Base-by-base conservation (phyloP, 2,888 invertebrate species). In the Lasius platythorax region DNA sequence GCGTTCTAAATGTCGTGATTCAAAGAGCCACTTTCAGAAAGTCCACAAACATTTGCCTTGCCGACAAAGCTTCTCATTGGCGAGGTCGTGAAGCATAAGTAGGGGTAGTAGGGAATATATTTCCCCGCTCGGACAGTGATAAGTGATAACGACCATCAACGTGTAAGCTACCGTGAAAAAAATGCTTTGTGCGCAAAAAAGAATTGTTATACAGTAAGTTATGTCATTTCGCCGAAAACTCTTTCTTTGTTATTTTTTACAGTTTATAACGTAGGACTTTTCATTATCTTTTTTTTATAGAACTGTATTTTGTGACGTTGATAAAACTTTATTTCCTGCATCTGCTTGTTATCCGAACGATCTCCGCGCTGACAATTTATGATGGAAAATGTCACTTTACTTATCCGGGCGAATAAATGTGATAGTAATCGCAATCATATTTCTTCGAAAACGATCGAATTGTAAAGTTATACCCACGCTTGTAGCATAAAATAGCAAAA, bases 311-410 rank as follows among this genome's bases (percentile, higher is more conserved):
- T 9, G 6, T 43, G 18, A 64, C 4, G 15, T 64, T 61, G 58
- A 68, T 43, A 18, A 5, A 56, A 9, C 15, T 78, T 50, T 28
- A 50, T 40, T n/a, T 8, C 5, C 30, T n/a, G 56, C 30, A 58
- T 58, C 58, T 67, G 18, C 40, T 78, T 68, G 56, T 67, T 0
- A n/a, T 56, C 18, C 18, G 15, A 4, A 33, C 33, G 11, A 18
- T 28, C 9, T 67, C 58, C 3, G 18, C 28, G 1, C 18, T 64
- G 50, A 64, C 11, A 18, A 64, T 43, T 58, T 40, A n/a, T 40
- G 11, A 15, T 64, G n/a, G 33, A 70, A 70, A 79, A 79, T 61
- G 70, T 61, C 33, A 23, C 18, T 46, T 79, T 50, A 12, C 61
- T 70, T 37, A 33, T 50, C 43, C n/a, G 4, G 15, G 9, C 37